Evolutionary conservation across 2,888 invertebrate genomes (phyloP).

Genomic region (Anarsia innoxiella): DNA sequence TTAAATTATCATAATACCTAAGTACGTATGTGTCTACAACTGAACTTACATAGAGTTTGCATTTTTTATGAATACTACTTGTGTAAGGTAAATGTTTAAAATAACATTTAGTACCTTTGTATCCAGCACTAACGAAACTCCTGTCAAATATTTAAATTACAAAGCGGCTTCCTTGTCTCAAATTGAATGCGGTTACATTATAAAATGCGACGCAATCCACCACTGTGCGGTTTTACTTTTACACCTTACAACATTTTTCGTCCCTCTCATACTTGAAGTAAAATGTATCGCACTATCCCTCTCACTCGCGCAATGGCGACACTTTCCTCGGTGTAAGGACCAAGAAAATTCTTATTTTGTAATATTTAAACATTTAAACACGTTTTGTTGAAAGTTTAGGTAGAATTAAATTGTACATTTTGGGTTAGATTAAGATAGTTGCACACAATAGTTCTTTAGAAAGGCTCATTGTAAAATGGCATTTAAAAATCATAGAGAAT

Average conservation of each 20-base stretch:
- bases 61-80: too few relatives aligned
- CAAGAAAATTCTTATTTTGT: conserved; percentile 12
- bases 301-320: conserved; percentile 6
- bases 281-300: not conserved
- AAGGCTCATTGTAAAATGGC: too few relatives aligned
- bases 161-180: conserved; percentile 50
- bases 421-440: too few relatives aligned
- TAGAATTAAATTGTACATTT: too few relatives aligned
- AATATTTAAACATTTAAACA: conserved; percentile 14
- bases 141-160: conserved; percentile 65
- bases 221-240: conserved; percentile 23
- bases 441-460: too few relatives aligned
- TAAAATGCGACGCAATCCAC: conserved; percentile 36
- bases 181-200: conserved; percentile 59
- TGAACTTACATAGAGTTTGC: too few relatives aligned
- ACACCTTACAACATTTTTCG: conserved; percentile 9
- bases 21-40: too few relatives aligned
- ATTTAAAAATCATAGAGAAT: too few relatives aligned
- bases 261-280: not conserved
- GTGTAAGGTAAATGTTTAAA: too few relatives aligned
- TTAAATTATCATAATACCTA: too few relatives aligned
- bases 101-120: too few relatives aligned
- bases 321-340: conserved; percentile 5
- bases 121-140: conserved; percentile 6
- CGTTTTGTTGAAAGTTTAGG: conserved; percentile 7